These are phyloP conservation scores for Gallirallus australis DNA, from an alignment of 2,797 vertebrate species.

Conservation along the genomic window DNA sequence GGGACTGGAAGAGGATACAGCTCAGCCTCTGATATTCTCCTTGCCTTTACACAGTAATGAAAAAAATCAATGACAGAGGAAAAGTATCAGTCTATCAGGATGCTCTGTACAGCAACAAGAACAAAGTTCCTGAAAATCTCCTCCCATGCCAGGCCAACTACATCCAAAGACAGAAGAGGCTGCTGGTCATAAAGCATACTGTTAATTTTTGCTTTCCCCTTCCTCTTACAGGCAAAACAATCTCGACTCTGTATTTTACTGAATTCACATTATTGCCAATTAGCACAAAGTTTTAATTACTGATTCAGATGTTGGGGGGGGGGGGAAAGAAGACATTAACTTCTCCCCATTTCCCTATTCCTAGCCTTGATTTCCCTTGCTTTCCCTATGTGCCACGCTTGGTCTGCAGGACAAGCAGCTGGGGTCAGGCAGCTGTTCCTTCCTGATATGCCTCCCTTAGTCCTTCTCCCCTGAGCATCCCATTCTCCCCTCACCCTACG, in stretches of 20 bases:
- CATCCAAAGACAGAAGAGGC: background rate
- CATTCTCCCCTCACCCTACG: accelerated
- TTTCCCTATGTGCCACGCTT: background rate
- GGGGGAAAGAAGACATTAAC: background rate
- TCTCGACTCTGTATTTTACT: background rate
- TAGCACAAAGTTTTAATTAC: background rate
- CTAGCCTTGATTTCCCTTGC: background rate
- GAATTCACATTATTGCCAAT: background rate
- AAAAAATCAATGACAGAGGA: background rate
- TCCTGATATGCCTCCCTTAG: background rate
- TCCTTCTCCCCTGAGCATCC: background rate
- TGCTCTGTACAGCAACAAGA: background rate
- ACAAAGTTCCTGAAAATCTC: slow-evolving; percentile 13
- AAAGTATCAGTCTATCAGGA: background rate
- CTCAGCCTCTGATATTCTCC: background rate
- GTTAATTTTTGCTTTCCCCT: background rate
- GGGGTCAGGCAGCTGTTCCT: background rate
- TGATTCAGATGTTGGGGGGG: background rate
- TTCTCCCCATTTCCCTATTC: background rate
- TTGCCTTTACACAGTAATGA: background rate
- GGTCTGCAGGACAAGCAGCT: background rate
- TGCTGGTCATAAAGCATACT: background rate
- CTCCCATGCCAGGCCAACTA: background rate
- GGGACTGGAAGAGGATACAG: background rate
- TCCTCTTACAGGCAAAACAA: background rate